Percentiles rank a stretch among this genome's conserved stretches.
Conservation (phyloP, 1,140 invertebrate genomes). For the Drosophila navojoa region DNA sequence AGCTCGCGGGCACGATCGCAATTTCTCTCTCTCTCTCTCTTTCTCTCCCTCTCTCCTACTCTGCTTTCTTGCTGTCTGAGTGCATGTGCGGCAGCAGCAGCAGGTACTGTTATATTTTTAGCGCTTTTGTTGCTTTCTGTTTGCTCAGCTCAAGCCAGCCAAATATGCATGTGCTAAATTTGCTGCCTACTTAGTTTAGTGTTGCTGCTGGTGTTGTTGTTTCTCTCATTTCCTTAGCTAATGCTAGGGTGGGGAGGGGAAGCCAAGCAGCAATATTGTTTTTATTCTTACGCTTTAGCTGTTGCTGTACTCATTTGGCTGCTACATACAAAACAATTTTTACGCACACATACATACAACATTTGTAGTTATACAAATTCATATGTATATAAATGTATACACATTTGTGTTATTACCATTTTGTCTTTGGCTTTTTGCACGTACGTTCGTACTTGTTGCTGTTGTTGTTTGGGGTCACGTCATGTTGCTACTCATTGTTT, state of each 20-base stretch:
- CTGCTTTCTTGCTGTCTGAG: conserved; percentile 39
- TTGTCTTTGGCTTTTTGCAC: conserved; percentile 74
- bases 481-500: conserved; percentile 46
- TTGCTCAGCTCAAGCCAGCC: conserved; percentile 35
- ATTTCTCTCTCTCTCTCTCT: conserved; percentile 2
- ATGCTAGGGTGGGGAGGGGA: conserved; percentile 5
- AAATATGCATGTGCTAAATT: conserved; percentile 78
- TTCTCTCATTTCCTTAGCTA: conserved; percentile 52
- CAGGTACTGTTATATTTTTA: conserved; percentile 78
- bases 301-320: conserved; percentile 62
- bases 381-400: neutral
- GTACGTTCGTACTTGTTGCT: conserved; percentile 79
- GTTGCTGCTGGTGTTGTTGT: conserved; percentile 17
- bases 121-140: conserved; percentile 40
- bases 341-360: neutral
- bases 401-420: conserved; percentile 41
- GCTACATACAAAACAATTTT: conserved; percentile 10
- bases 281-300: conserved; percentile 29
- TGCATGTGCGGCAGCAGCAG: conserved; percentile 71
- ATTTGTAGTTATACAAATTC: neutral
- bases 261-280: conserved; percentile 24
- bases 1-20: neutral
- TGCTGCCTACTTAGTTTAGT: conserved; percentile 29
- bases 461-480: conserved; percentile 79
- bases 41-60: neutral